Conservation (phyloP, 2,113 vertebrate species). For the Myiopsitta monachus region DNA sequence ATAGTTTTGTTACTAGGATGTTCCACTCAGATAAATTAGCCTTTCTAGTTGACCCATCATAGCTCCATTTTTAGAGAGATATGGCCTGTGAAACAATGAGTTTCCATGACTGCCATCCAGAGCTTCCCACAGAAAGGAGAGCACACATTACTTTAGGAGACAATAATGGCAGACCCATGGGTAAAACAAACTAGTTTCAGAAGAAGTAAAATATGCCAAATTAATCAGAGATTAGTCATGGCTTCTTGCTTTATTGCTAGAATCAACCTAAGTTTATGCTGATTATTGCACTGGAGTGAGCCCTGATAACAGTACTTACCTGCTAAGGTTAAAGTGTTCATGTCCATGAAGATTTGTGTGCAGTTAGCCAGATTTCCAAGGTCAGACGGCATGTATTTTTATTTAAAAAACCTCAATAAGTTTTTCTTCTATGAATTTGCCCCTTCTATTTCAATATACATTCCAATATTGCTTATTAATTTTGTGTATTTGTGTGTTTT, state of each 20-base stretch:
- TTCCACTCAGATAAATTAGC: not conserved
- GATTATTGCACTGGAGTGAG: not conserved
- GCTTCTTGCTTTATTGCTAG: not conserved
- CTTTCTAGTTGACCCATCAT: not conserved
- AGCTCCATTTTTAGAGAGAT: not conserved
- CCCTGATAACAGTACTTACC: not conserved
- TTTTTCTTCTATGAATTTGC: not conserved
- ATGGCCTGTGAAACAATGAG: not conserved
- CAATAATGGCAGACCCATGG: not conserved
- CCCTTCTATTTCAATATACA: not conserved
- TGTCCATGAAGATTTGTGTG: not conserved
- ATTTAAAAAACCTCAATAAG: not conserved
- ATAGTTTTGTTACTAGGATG: not conserved
- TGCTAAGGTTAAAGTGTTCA: not conserved
- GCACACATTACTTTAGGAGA: not conserved
- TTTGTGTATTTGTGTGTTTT: not conserved
- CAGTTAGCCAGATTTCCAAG: not conserved
- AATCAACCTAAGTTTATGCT: not conserved
- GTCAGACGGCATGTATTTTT: not conserved
- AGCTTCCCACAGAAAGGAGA: slow-evolving; percentile 22
- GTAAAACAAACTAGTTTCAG: not conserved
- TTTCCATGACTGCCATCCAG: slow-evolving; percentile 25
- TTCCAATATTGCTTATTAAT: not conserved
- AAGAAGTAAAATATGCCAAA: not conserved
- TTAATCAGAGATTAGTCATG: not conserved